A percentile compares a stretch with the other conserved stretches of the same genome.
Conservation (phyloP, 2,888 invertebrate species). For the Anoplius nigerrimus region DNA sequence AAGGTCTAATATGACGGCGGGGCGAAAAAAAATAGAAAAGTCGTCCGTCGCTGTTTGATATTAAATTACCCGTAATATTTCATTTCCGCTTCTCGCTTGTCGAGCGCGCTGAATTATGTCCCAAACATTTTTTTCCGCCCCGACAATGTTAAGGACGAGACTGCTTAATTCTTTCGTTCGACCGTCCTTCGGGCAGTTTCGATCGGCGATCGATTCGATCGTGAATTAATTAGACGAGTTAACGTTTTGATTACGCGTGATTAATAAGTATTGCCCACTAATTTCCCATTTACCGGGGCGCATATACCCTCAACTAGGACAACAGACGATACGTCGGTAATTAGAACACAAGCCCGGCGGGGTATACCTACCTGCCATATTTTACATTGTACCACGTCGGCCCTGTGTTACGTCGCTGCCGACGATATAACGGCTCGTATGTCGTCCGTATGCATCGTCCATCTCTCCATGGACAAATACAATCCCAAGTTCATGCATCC, state of each 20-base stretch:
- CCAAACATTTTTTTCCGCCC: no score
- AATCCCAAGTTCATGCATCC: conserved; percentile 32
- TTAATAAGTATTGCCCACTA: conserved; percentile 57
- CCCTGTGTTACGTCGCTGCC: conserved; percentile 23
- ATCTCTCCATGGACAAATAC: conserved; percentile 31
- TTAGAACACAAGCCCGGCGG: conserved; percentile 45
- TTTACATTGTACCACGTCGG: conserved; percentile 53
- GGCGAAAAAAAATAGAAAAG: no score
- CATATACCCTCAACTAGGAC: conserved; percentile 37
- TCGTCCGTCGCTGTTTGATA: no score
- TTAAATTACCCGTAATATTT: no score
- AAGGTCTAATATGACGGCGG: no score
- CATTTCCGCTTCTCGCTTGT: no score
- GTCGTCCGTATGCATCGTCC: conserved; percentile 23
- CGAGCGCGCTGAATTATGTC: no score
- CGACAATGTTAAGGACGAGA: no score
- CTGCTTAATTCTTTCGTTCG: no score
- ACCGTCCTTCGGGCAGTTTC: no score
- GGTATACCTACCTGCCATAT: conserved; percentile 39
- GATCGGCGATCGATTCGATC: no score
- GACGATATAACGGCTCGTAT: conserved; percentile 34
- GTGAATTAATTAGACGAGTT: conserved; percentile 47
- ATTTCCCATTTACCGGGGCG: conserved; percentile 52
- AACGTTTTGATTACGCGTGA: conserved; percentile 47
- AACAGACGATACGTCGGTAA: conserved; percentile 47